Evolutionary conservation across 2,888 invertebrate genomes (phyloP).

Genomic region (Smittia sp.): DNA sequence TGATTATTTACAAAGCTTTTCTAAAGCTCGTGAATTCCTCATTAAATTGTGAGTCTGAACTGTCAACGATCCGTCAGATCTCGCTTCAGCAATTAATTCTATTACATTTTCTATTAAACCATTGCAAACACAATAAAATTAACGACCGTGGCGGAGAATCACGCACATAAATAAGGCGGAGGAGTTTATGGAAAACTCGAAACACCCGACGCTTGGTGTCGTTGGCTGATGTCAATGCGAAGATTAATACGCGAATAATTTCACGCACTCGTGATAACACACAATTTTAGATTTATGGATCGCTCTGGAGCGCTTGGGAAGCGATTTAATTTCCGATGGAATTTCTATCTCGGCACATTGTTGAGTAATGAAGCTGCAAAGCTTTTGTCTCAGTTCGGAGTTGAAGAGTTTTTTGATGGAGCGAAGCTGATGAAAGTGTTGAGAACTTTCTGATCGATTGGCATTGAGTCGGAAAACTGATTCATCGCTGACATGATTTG

Average conservation of each 20-base stretch:
- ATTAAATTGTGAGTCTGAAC: no score
- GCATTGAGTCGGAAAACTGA: no score
- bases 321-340: not conserved
- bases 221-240: conserved; percentile 9
- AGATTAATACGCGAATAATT: conserved; percentile 27
- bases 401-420: not conserved
- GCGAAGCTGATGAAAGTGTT: not conserved
- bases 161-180: not conserved
- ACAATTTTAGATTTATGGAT: conserved; percentile 24
- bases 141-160: not conserved
- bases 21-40: no score
- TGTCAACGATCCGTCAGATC: no score
- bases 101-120: no score
- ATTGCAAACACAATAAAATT: not conserved
- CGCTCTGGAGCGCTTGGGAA: not conserved
- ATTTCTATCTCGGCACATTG: not conserved
- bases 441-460: no score
- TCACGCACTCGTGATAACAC: conserved; percentile 28
- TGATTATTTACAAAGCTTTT: no score
- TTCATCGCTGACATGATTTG: no score
- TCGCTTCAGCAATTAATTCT: no score
- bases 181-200: not conserved
- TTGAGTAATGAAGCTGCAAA: not conserved
- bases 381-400: not conserved
- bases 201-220: not conserved